Evolutionary conservation across 2,113 vertebrate genomes (phyloP).

Genomic region (Mastomys natalensis): DNA sequence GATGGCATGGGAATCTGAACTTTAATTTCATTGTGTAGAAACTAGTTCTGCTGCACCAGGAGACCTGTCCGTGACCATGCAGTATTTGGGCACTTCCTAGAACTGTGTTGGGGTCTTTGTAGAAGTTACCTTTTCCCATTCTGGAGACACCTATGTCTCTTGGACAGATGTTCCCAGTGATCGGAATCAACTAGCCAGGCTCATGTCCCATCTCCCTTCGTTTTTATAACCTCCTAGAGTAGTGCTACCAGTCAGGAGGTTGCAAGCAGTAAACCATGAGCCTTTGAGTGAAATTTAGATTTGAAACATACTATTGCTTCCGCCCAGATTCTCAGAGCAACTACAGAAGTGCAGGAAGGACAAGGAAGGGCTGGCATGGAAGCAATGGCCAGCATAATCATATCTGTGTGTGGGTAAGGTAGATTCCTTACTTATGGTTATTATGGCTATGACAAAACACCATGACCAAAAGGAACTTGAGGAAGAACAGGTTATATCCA

Average conservation of each 20-base stretch:
- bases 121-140: not conserved
- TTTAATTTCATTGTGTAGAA: not conserved
- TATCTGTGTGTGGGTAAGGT: not conserved
- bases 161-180: not conserved
- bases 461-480: not conserved
- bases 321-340: not conserved
- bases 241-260: not conserved
- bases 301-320: not conserved
- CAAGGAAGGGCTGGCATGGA: accelerated
- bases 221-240: not conserved
- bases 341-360: accelerated
- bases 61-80: not conserved
- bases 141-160: not conserved
- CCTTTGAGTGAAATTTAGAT: not conserved
- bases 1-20: not conserved
- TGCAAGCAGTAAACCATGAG: not conserved
- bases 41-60: not conserved
- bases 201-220: not conserved
- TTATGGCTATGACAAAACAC: not conserved
- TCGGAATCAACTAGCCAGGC: too few species aligned
- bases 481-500: not conserved
- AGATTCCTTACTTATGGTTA: not conserved
- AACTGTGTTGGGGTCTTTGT: not conserved
- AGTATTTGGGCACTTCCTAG: not conserved
- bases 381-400: accelerated